These are phyloP conservation scores for Sebastes elongatus DNA, from an alignment of 2,797 vertebrate genomes.

Conservation along the genomic window DNA sequence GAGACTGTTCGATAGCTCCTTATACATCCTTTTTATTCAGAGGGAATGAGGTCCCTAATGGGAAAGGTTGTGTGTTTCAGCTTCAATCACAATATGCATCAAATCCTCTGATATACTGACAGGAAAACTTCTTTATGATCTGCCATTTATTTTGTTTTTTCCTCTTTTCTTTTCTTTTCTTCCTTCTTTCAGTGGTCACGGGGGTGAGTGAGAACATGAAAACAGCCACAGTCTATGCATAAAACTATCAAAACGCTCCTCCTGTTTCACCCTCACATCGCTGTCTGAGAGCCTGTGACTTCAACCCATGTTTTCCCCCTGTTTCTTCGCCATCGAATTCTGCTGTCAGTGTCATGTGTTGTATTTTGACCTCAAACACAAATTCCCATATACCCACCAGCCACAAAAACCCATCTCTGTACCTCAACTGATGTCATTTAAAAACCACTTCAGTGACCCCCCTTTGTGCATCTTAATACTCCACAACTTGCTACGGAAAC, in stretches of 20 bases:
- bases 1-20: conserved; percentile 25
- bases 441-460: neutral
- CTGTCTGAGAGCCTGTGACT: conserved; percentile 35
- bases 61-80: conserved; percentile 5
- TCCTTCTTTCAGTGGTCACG: conserved; percentile 73
- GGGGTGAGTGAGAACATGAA: conserved; percentile 72
- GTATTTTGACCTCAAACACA: conserved; percentile 44
- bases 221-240: conserved; percentile 71
- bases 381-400: neutral
- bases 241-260: conserved; percentile 48
- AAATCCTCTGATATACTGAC: neutral
- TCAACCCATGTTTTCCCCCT: neutral
- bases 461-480: conserved; percentile 53
- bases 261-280: conserved; percentile 35
- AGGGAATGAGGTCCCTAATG: neutral
- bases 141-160: conserved; percentile 35
- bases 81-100: neutral
- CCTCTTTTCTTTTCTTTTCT: conserved; percentile 29
- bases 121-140: conserved; percentile 22
- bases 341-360: conserved; percentile 59
- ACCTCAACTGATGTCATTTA: conserved; percentile 11
- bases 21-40: neutral
- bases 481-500: conserved; percentile 38
- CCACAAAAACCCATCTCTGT: conserved; percentile 25
- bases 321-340: conserved; percentile 8